Base-by-base conservation (phyloP, 2,888 invertebrate genomes). In the Heteromyza rotundicornis region DNA sequence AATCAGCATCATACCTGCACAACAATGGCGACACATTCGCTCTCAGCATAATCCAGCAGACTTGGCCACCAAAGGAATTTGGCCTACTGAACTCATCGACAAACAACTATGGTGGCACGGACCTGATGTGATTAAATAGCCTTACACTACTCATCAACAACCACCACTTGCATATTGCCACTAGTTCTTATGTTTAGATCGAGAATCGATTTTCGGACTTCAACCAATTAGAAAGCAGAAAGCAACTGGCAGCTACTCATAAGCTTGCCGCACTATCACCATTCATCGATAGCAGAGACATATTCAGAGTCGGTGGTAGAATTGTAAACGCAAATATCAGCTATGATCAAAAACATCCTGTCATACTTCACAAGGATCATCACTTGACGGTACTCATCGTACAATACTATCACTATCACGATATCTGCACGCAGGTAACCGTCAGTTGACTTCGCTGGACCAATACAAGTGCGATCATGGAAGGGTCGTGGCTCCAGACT, bases 231-330 rank as follows among this genome's bases (percentile, higher is more conserved):
- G n/a, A n/a, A n/a, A n/a, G n/a, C n/a, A n/a, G 49, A 2, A 54
- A 61, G 20, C 47, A 65, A 20, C 32, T 68, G 12, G 17, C 60
- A 17, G 22, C 1, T 0, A 63, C 44, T 19, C 55, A 64, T 16
- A 66, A 64, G 20, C 60, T 64, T 22, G 2, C 36, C 2, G 3
- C 32, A 2, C 49, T 70, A 36, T 23, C 32, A 20, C 66, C 67
- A 8, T 70, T 69, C 53, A 55, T 68, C 8, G 66, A 67, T 22
- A 20, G 54, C 8, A 14, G 52, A 17, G 64, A 65, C 2, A n/a
- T 66, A 1, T n/a, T 70, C 12, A 61, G 67, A 23, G 66, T 66
- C 14, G 67, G 67, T 19, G 64, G 65, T 3, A 63, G 70, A 57
- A 32, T 66, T 5, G 36, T 59, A 2, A 68, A 70, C 16, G 61